Evolutionary conservation across 1,140 invertebrate genomes (phyloP).

Genomic region (Charaxes varanes): DNA sequence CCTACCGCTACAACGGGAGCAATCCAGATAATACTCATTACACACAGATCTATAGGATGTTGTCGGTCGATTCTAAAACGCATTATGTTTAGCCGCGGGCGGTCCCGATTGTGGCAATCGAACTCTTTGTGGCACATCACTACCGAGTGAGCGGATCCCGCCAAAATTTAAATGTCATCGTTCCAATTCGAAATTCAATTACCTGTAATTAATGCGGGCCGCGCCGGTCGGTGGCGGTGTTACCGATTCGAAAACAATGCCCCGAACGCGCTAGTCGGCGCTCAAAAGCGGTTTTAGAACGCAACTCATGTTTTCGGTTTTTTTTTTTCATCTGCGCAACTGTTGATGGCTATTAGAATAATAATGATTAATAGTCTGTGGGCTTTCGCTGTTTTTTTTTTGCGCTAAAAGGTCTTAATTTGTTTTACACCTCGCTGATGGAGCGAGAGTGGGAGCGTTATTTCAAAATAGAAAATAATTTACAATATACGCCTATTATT

Average conservation of each 20-base stretch:
- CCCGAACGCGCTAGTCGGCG: constrained; percentile 33
- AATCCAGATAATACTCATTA: constrained; percentile 70
- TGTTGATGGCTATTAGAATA: constrained; percentile 41
- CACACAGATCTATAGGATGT: constrained; percentile 66
- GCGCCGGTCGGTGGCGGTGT: constrained; percentile 49
- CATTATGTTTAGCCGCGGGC: constrained; percentile 59
- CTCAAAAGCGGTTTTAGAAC: constrained; percentile 37
- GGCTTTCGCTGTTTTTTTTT: constrained; percentile 23
- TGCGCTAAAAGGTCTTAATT: constrained; percentile 31
- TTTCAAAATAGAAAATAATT: background rate
- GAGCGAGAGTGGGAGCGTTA: background rate
- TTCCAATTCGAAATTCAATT: constrained; percentile 73
- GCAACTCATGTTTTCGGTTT: constrained; percentile 42
- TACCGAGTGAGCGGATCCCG: constrained; percentile 60
- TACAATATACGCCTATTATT: background rate
- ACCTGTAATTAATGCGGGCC: constrained; percentile 66
- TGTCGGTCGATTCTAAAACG: constrained; percentile 59
- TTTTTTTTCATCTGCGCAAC: constrained; percentile 34
- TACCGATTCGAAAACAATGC: constrained; percentile 61
- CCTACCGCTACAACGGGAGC: constrained; percentile 67
- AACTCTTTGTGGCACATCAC: constrained; percentile 53
- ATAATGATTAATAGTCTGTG: constrained; percentile 38
- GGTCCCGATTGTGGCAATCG: constrained; percentile 54
- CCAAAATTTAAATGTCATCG: constrained; percentile 71
- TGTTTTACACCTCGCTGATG: constrained; percentile 16